Base-by-base conservation (phyloP, 1,140 invertebrate genomes). In the Whitmania pigra region DNA sequence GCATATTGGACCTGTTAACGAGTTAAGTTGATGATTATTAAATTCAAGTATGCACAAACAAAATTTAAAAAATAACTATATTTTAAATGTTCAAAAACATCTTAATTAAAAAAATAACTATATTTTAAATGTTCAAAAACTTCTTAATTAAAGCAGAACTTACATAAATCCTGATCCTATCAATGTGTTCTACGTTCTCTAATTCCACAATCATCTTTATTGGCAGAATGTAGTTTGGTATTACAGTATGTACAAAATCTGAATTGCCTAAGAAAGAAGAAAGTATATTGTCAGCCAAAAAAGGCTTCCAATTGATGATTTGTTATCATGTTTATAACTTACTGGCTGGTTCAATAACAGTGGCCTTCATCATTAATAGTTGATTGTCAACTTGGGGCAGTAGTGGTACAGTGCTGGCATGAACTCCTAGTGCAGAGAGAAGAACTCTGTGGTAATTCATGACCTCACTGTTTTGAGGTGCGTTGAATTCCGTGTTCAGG, bases 101-200 rank as follows among this genome's bases (percentile, higher is more conserved):
- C 2, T 36, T 6, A 36, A 36, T 36, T 36, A 36, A 36, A 3
- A 36, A 36, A 6, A n/a, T n/a, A n/a, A n/a, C n/a, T n/a, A n/a
- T n/a, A n/a, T n/a, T n/a, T n/a, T 43, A 6, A 43, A 43, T 43
- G 5, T 43, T 43, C 40, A 43, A 43, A 43, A 43, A n/a, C n/a
- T 43, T 43, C 40, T 6, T 6, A 43, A 43, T 43, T 13, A 43
- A 43, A 43, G 5, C 40, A 43, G 43, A 25, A 25, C 57, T 63
- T 25, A 63, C 57, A n/a, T 63, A 31, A 63, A 63, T 63, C 18
- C 57, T 63, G 57, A 63, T 31, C 22, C 29, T 63, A 5, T 31
- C 57, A 15, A 63, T 63, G 22, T 63, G 11, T 20, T 63, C 22
- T 20, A 63, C 57, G 9, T 31, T 25, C 57, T 31, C 22, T 31